Conservation (phyloP, 2,888 invertebrate genomes). For the Clivina fossor region DNA sequence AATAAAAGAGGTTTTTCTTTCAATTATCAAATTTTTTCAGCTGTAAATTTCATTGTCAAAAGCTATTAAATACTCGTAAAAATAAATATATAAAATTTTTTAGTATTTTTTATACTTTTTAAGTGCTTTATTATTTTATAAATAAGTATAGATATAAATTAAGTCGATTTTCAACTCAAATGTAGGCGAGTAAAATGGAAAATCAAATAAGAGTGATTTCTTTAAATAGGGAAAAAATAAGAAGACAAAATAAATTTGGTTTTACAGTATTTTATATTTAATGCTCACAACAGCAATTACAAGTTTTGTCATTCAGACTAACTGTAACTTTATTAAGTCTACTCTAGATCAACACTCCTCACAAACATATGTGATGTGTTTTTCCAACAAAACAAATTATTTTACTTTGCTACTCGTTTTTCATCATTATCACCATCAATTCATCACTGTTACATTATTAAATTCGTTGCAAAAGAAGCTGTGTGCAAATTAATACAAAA, state of each 20-base stretch:
- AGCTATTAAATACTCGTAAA: too few relatives aligned
- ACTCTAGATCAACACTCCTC: conserved; percentile 31
- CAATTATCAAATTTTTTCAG: too few relatives aligned
- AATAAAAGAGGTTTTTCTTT: too few relatives aligned
- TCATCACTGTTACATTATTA: too few relatives aligned
- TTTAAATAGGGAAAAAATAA: conserved; percentile 22
- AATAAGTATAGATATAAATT: too few relatives aligned
- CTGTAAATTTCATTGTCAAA: too few relatives aligned
- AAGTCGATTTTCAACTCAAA: too few relatives aligned
- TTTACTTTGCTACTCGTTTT: conserved; percentile 1
- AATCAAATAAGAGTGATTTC: too few relatives aligned
- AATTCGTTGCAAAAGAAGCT: conserved; percentile 31
- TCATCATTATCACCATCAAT: conserved; percentile 11
- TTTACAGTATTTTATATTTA: conserved; percentile 46
- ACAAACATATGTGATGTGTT: conserved; percentile 27
- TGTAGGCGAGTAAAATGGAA: too few relatives aligned
- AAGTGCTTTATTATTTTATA: too few relatives aligned
- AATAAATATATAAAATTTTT: too few relatives aligned
- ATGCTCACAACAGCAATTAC: conserved; percentile 54
- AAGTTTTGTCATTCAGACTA: conserved; percentile 43
- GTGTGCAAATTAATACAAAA: conserved; percentile 32
- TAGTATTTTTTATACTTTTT: too few relatives aligned
- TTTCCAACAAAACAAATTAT: conserved; percentile 20
- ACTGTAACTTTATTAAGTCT: conserved; percentile 22
- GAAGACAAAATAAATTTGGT: conserved; percentile 3